Percentiles rank a stretch among this genome's conserved stretches.
phyloP scores from a whole-genome alignment of 2,113 vertebrate genomes.

The Festucalex cinctus region DNA sequence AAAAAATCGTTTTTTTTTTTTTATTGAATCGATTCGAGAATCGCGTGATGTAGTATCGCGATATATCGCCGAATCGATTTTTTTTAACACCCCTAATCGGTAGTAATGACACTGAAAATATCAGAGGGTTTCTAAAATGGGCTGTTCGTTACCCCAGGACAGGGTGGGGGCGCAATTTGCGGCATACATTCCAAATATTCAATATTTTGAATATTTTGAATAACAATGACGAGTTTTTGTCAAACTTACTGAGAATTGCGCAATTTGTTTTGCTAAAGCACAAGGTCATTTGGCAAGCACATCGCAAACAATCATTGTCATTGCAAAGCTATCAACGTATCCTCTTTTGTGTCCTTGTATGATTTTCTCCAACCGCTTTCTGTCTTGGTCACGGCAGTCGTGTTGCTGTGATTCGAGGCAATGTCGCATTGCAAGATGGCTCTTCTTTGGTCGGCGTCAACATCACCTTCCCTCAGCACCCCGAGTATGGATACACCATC shows the following conservation, averaged over 20 bases:
- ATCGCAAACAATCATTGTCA: constrained; percentile 53
- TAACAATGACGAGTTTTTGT: constrained; percentile 28
- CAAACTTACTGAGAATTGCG: constrained; percentile 31
- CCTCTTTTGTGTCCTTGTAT: constrained; percentile 16
- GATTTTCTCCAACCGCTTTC: constrained; percentile 5
- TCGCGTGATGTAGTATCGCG: too few relatives aligned
- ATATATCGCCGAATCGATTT: too few relatives aligned
- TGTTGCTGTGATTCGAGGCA: constrained; percentile 88
- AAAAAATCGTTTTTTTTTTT: not conserved
- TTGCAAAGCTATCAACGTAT: constrained; percentile 48
- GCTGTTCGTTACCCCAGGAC: too few relatives aligned
- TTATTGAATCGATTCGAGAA: not conserved
- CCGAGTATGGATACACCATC: constrained; percentile 92
- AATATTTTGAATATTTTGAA: too few relatives aligned
- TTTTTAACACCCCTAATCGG: too few relatives aligned
- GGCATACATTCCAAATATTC: too few relatives aligned
- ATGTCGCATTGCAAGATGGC: constrained; percentile 84
- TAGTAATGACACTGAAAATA: too few relatives aligned
- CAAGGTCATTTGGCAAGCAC: constrained; percentile 45
- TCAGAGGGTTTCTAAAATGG: too few relatives aligned
- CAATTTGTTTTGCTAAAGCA: constrained; percentile 32
- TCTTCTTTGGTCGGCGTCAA: constrained; percentile 95
- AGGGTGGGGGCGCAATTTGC: too few relatives aligned
- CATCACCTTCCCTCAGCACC: constrained; percentile 90
- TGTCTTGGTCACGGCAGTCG: constrained; percentile 70